phyloP scores from a whole-genome alignment of 1,140 invertebrate genomes.

The Drosophila micromelanica region DNA sequence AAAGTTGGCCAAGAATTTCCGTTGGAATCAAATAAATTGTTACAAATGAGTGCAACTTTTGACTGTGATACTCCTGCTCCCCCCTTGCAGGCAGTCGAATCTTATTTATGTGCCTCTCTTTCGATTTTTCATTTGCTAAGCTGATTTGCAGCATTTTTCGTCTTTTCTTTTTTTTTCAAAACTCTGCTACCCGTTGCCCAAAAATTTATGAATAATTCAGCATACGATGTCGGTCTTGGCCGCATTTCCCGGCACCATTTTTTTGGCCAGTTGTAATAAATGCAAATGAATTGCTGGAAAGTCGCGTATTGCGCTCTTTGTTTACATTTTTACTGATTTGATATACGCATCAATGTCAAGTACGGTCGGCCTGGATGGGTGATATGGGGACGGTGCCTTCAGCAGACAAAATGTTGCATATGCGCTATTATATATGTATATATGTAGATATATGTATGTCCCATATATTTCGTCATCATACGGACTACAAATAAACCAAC shows the following conservation, averaged over 20 bases:
- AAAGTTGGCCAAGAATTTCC: conserved; percentile 25
- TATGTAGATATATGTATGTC: background rate
- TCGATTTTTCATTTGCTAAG: conserved; percentile 78
- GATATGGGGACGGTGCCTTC: background rate
- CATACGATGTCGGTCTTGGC: conserved; percentile 56
- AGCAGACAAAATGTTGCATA: conserved; percentile 3
- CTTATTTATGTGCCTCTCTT: conserved; percentile 48
- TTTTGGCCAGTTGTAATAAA: conserved; percentile 59
- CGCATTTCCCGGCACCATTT: conserved; percentile 39
- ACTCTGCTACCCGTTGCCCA: conserved; percentile 31
- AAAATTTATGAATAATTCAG: conserved; percentile 78
- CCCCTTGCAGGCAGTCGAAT: conserved; percentile 17
- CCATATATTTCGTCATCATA: conserved; percentile 8
- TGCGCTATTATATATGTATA: conserved; percentile 8
- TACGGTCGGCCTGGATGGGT: background rate
- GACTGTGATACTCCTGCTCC: background rate
- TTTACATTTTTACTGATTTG: conserved; percentile 66
- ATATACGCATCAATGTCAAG: conserved; percentile 70
- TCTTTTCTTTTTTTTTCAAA: conserved; percentile 2
- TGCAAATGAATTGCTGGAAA: conserved; percentile 77
- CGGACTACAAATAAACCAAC: background rate
- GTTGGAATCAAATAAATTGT: conserved; percentile 79
- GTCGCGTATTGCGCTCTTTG: conserved; percentile 68
- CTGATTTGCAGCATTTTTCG: conserved; percentile 54
- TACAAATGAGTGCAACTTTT: conserved; percentile 83